Conservation (phyloP, 2,113 vertebrate species). For the Haliaeetus leucogaster region DNA sequence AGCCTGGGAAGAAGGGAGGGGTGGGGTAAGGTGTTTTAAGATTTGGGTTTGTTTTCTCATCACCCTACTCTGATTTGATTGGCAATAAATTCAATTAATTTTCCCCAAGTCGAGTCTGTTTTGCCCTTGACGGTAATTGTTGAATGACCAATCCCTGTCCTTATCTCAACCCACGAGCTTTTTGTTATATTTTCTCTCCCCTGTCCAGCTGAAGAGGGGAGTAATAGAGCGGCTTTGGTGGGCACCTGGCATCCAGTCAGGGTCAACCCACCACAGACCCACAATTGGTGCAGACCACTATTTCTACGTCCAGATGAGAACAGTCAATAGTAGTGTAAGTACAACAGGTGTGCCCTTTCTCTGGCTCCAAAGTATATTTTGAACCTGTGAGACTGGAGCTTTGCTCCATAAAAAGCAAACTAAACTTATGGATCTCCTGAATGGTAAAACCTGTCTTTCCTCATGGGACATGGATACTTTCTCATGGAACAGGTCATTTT, state of each 20-base stretch:
- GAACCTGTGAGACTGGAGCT: neutral
- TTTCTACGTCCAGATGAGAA: neutral
- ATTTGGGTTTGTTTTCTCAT: neutral
- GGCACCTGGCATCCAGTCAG: neutral
- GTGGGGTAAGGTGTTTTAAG: neutral
- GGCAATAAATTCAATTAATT: neutral
- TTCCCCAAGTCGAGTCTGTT: neutral
- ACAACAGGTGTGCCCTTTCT: neutral
- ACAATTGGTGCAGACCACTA: neutral
- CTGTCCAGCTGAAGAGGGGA: neutral
- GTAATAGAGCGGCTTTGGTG: neutral
- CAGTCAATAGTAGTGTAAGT: neutral
- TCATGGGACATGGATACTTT: neutral
- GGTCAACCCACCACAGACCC: neutral
- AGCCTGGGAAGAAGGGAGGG: rapidly evolving
- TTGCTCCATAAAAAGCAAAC: neutral
- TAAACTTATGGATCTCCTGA: neutral
- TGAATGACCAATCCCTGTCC: neutral
- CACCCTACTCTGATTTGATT: neutral
- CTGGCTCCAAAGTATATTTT: neutral
- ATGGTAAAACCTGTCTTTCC: neutral
- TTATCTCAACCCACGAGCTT: neutral
- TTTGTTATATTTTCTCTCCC: neutral
- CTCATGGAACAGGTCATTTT: neutral
- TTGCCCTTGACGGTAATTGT: rapidly evolving